phyloP scores from a whole-genome alignment of 37 sponge, comb jelly and placozoan genomes.

The Petrosia ficiformis region DNA sequence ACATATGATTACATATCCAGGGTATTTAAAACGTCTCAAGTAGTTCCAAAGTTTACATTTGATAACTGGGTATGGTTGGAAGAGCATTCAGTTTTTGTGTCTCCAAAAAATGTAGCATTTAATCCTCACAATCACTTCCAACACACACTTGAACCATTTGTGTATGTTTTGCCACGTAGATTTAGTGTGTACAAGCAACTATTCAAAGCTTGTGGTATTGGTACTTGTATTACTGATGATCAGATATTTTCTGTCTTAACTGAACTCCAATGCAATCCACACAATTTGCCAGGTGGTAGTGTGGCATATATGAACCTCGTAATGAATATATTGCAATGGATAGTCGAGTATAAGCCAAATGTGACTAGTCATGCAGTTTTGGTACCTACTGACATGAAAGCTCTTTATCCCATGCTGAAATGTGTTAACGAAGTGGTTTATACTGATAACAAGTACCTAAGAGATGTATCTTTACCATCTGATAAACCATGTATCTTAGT shows the following conservation, averaged over 20 bases:
- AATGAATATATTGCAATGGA: conserved; percentile 48
- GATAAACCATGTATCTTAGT: not conserved
- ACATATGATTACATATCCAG: no score
- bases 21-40: no score
- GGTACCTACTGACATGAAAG: not conserved
- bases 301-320: conserved; percentile 42
- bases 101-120: conserved; percentile 15
- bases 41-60: no score
- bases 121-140: conserved; percentile 14
- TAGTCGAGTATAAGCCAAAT: conserved; percentile 17
- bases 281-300: not conserved
- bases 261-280: conserved; percentile 17
- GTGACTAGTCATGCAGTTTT: not conserved
- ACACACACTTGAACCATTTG: conserved; percentile 35
- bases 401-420: not conserved
- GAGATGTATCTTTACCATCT: not conserved
- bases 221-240: not conserved
- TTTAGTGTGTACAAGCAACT: conserved; percentile 8
- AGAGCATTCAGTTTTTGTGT: conserved; percentile 28
- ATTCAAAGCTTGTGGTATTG: conserved; percentile 33
- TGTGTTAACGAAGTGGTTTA: not conserved
- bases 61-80: conserved; percentile 42
- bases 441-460: not conserved
- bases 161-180: conserved; percentile 32
- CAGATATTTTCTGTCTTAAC: conserved; percentile 36